phyloP scores from a whole-genome alignment of 2,113 vertebrate genomes.

The Okapia johnstoni region DNA sequence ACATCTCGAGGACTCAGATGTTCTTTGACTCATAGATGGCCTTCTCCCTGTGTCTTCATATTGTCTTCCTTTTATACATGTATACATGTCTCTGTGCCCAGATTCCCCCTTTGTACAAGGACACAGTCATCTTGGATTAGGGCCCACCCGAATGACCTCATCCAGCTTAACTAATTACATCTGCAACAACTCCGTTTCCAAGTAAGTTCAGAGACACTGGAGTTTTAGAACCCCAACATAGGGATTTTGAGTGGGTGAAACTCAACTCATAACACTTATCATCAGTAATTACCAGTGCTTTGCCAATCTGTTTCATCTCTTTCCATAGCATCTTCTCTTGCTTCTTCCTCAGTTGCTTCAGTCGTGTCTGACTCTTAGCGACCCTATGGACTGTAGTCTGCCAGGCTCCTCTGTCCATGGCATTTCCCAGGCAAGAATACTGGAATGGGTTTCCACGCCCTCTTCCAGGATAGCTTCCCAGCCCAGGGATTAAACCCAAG shows the following conservation, averaged over 20 bases:
- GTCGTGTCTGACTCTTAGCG: not conserved
- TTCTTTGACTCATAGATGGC: not conserved
- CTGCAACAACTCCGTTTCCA: not conserved
- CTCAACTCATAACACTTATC: not conserved
- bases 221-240: not conserved
- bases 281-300: not conserved
- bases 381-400: not conserved
- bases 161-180: not conserved
- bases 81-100: not conserved
- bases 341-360: not conserved
- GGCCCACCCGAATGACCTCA: not conserved
- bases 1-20: not conserved
- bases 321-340: not conserved
- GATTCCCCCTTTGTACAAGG: not conserved
- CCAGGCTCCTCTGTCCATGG: not conserved
- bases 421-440: not conserved
- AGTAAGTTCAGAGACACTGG: not conserved
- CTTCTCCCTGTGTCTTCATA: not conserved
- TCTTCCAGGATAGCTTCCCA: not conserved
- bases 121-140: not conserved
- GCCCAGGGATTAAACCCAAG: not conserved
- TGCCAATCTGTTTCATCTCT: not conserved
- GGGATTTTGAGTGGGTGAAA: not conserved
- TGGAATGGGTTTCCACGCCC: not conserved
- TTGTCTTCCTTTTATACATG: not conserved